Evolutionary conservation across 2,113 vertebrate species (phyloP), one percentile per base, ranked within the genome.

Genomic region (Echinops telfairi): DNA sequence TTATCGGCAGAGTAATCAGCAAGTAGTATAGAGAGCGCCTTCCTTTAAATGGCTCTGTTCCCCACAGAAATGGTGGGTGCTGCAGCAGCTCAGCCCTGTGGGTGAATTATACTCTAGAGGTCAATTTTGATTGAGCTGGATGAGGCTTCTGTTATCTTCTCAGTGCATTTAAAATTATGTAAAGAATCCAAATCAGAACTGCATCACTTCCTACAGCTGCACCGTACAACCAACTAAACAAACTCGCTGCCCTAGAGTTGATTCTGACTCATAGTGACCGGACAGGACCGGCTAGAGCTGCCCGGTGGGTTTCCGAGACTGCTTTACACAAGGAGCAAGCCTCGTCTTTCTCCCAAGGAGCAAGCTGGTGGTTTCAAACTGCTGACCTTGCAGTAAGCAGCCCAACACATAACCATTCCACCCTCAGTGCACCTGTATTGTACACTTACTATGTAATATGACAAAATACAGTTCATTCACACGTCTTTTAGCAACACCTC

Each of bases 1-100:
- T 81, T 84, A 3, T 58, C 89, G 85, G 31, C 79, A 90, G 79
- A 82, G 66, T 86, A 83, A 80, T 70, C 84, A 86, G 36, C 84
- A 88, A 53, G 31, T 31, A 66, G 31, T 40, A 86, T 16, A 53
- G 85, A 81, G 33, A 83, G 29, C 29, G 38, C 19, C 57, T 92
- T 82, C 53, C 70, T 85, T 71, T 71, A 53, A 62, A 90, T 78
- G 43, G 23, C 82, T 85, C 23, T 15, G 2, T 43, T 93, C 31
- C 17, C 25, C 31, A n/a, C 2, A 10, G 33, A 33, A n/a, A 58
- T 15, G 47, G 47, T 73, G 25, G 60, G 11, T 77, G 76, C 33
- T 23, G 9, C 86, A 47, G 33, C 25, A 68, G n/a, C 0, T 0
- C 33, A 47, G 14, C 29, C 36, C 77, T 19, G 6, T 6, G 29